phyloP scores from a whole-genome alignment of 2,113 vertebrate species.

The Dinomys branickii region DNA sequence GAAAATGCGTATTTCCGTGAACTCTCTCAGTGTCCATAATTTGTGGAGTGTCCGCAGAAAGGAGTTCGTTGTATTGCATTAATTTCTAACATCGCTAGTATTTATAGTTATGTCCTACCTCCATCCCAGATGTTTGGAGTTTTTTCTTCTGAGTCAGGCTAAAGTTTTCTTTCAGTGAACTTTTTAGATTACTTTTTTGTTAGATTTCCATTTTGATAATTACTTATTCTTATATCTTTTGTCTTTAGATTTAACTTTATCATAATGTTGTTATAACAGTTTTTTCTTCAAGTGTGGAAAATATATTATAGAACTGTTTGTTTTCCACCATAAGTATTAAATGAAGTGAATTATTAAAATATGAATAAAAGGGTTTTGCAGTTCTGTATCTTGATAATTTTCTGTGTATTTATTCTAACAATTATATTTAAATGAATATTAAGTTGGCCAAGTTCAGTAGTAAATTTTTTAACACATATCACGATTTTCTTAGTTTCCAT shows the following conservation, averaged over 20 bases:
- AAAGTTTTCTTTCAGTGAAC: not conserved
- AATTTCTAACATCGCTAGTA: not conserved
- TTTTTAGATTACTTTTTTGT: not conserved
- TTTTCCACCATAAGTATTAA: not conserved
- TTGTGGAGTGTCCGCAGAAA: not conserved
- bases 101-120: not conserved
- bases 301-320: not conserved
- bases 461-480: not conserved
- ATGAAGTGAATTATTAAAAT: not conserved
- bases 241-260: not conserved
- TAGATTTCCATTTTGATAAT: not conserved
- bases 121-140: not conserved
- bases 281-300: not conserved
- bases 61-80: not conserved
- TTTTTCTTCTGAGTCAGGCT: not conserved
- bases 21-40: not conserved
- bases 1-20: not conserved
- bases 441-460: not conserved
- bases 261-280: not conserved
- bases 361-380: not conserved
- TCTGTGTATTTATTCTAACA: not conserved
- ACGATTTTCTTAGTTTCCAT: not conserved
- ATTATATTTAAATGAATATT: not conserved
- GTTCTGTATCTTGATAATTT: not conserved
- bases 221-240: not conserved